phyloP scores from a whole-genome alignment of 2,797 vertebrate species.

The Cryptoblepharus egeriae region DNA sequence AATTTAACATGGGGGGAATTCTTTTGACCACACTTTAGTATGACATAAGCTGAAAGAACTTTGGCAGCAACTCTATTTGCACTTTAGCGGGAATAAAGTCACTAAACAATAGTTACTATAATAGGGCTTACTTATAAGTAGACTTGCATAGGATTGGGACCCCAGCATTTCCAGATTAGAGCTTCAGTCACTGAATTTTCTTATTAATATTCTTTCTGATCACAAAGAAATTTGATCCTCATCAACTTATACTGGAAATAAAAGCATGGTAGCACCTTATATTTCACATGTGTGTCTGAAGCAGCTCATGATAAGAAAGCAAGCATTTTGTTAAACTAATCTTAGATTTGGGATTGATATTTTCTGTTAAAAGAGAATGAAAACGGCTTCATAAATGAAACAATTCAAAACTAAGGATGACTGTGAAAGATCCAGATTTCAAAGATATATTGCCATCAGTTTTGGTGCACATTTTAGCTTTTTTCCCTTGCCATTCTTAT shows the following conservation, averaged over 20 bases:
- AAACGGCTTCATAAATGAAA: neutral
- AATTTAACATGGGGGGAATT: slow-evolving; percentile 8
- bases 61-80: too few relatives aligned
- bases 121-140: too few relatives aligned
- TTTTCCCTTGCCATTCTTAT: neutral
- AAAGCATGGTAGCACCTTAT: too few relatives aligned
- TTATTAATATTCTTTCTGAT: too few relatives aligned
- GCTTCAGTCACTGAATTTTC: neutral
- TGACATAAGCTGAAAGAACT: slow-evolving; percentile 2
- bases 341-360: neutral
- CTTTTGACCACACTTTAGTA: slow-evolving; percentile 10
- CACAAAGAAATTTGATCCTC: neutral
- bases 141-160: too few relatives aligned
- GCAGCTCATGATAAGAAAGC: neutral
- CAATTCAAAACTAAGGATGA: neutral
- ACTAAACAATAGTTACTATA: too few relatives aligned
- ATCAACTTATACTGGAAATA: too few relatives aligned
- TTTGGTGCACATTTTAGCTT: neutral
- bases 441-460: neutral
- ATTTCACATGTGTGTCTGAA: neutral
- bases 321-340: neutral
- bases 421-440: neutral
- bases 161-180: too few relatives aligned
- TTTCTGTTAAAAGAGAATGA: neutral
- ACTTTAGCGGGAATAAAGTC: too few relatives aligned